Evolutionary conservation across 2,888 invertebrate genomes (phyloP), one percentile per base, ranked within the genome.

Genomic region (Limnephilus rhombicus): DNA sequence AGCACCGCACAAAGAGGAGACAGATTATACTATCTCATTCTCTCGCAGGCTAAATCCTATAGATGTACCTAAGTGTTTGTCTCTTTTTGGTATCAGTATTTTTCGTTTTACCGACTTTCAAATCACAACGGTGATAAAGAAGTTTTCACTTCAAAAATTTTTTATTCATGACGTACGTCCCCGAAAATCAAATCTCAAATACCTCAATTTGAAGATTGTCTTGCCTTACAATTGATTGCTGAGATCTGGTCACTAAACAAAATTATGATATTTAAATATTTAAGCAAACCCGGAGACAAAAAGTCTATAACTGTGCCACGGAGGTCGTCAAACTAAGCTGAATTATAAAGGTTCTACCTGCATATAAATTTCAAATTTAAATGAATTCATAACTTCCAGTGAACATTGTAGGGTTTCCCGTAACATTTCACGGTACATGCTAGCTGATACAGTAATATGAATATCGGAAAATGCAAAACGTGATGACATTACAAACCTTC

Each of bases 401-500:
- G 68, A n/a, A 68, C 24, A 24, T 24, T 3, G 68, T 24, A n/a
- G 68, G 68, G 7, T n/a, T 68, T 68, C 68, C 68, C 68, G 68
- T 68, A 68, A 68, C n/a, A 24, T 24, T 68, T 53, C 53, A n/a
- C 68, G 24, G n/a, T 9, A 53, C 18, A 18, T 15, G 53, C 53
- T 53, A 53, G 15, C 53, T 18, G 53, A 53, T 53, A 53, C 53
- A 5, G 53, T 53, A 53, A 53, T 53, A 18, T 0, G 13, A 68
- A 68, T 68, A 68, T 68, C 68, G 68, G 68, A 68, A 68, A 68
- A 68, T n/a, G 83, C 34, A 83, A 41, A 83, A 37, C 83, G 83
- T 83, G 83, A 83, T 41, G 37, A 83, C 24, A 83, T 83, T 83
- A 83, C 31, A 83, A 37, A 83, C 83, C 83, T 83, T 83, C 83